These are phyloP conservation scores for Sebastes miniatus DNA, from an alignment of 2,797 vertebrate genomes.

Conservation along the genomic window DNA sequence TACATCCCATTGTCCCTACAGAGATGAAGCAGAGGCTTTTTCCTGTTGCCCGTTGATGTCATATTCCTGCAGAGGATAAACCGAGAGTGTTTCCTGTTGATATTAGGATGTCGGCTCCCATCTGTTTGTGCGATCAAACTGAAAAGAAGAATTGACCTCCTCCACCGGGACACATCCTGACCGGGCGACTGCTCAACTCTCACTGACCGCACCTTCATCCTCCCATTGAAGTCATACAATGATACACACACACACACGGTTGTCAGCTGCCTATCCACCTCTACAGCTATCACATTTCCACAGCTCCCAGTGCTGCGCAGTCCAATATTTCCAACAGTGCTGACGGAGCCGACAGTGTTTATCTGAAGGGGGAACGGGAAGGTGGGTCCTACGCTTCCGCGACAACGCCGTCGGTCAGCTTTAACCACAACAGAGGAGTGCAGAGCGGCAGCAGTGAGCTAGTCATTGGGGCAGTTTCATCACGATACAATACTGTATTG, in stretches of 20 bases:
- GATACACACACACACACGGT: conserved; percentile 5
- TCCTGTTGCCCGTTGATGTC: conserved; percentile 66
- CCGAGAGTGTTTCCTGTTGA: conserved; percentile 72
- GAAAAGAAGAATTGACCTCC: conserved; percentile 11
- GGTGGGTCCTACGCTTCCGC: too few species aligned
- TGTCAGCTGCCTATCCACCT: conserved; percentile 30
- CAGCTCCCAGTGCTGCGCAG: conserved; percentile 19
- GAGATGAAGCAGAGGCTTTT: conserved; percentile 48
- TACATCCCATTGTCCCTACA: conserved; percentile 47
- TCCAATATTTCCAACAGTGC: conserved; percentile 16
- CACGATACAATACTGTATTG: too few species aligned
- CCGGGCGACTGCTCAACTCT: conserved; percentile 48
- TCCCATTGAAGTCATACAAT: conserved; percentile 42
- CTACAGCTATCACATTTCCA: conserved; percentile 35
- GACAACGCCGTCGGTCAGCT: too few species aligned
- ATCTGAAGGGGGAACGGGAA: too few species aligned
- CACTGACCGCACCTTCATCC: conserved; percentile 59
- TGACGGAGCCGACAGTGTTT: too few species aligned
- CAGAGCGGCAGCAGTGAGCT: too few species aligned
- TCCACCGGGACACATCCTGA: conserved; percentile 49
- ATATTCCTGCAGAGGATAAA: conserved; percentile 61
- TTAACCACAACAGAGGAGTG: too few species aligned
- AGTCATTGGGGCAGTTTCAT: too few species aligned
- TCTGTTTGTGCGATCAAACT: conserved; percentile 61
- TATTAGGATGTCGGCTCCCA: conserved; percentile 61